Evolutionary conservation across 1,140 invertebrate genomes (phyloP).

Genomic region (Octopus bimaculoides): DNA sequence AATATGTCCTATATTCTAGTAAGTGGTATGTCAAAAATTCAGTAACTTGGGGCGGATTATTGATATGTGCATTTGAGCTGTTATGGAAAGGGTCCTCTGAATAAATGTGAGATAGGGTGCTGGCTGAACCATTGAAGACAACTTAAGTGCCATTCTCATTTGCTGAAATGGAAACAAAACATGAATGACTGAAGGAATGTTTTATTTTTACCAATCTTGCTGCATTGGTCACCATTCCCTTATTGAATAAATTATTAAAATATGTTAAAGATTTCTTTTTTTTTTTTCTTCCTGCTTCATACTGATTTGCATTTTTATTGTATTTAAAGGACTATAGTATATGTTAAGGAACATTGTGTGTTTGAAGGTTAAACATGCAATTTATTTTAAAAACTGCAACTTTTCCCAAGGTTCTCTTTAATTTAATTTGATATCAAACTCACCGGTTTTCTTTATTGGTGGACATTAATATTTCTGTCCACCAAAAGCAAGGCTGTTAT

Average conservation of each 20-base stretch:
- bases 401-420: no score
- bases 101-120: background rate
- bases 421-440: no score
- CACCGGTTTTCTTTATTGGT: no score
- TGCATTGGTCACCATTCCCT: constrained; percentile 8
- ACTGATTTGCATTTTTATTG: background rate
- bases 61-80: background rate
- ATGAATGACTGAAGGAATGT: constrained; percentile 1
- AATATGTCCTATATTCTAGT: no score
- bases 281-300: background rate
- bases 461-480: no score
- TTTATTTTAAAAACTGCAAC: no score
- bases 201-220: constrained; percentile 10
- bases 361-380: no score
- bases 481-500: no score
- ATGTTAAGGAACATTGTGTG: no score
- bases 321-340: background rate
- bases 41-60: no score
- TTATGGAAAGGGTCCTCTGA: background rate
- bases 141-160: background rate
- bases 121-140: background rate
- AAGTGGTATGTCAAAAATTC: no score
- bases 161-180: background rate
- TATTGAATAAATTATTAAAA: constrained; percentile 11
- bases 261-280: background rate